Conservation (phyloP, 53 echinoderm and acorn worm genomes). For the Luidia sarsii region DNA sequence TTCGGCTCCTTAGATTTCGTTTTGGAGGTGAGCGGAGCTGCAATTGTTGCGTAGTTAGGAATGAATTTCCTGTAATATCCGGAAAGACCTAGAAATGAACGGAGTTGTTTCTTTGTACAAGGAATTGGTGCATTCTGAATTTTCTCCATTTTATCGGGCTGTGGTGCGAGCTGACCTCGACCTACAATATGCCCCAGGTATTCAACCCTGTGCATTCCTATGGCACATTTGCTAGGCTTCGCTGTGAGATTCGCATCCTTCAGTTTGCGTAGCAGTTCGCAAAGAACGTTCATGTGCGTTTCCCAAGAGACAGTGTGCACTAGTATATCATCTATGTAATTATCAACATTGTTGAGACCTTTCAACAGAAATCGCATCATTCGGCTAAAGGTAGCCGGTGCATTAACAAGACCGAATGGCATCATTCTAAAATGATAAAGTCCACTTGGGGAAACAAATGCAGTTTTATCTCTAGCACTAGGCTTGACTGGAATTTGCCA, state of each 20-base stretch:
- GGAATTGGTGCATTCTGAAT: background rate
- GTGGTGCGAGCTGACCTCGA: background rate
- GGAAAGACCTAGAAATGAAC: background rate
- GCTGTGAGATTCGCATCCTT: background rate
- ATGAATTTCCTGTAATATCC: background rate
- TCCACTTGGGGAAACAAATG: conserved; percentile 44
- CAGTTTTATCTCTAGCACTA: conserved; percentile 1
- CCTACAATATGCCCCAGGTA: background rate
- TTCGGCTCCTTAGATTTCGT: background rate
- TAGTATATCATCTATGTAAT: conserved; percentile 60
- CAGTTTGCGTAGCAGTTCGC: conserved; percentile 5
- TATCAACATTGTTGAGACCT: conserved; percentile 17
- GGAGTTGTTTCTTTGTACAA: background rate
- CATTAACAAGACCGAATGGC: conserved; percentile 57
- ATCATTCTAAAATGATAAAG: conserved; percentile 46
- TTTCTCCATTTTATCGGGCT: background rate
- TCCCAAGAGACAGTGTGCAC: conserved; percentile 42
- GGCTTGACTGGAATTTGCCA: conserved; percentile 12
- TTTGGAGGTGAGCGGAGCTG: background rate
- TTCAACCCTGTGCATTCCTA: background rate
- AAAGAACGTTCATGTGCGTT: conserved; percentile 11
- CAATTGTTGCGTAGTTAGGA: background rate
- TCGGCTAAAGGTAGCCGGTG: conserved; percentile 48
- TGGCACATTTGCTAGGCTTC: too few species aligned
- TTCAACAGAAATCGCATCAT: conserved; percentile 37